Evolutionary conservation across 2,888 invertebrate genomes (phyloP).

Genomic region (Linnaemya tessellans): DNA sequence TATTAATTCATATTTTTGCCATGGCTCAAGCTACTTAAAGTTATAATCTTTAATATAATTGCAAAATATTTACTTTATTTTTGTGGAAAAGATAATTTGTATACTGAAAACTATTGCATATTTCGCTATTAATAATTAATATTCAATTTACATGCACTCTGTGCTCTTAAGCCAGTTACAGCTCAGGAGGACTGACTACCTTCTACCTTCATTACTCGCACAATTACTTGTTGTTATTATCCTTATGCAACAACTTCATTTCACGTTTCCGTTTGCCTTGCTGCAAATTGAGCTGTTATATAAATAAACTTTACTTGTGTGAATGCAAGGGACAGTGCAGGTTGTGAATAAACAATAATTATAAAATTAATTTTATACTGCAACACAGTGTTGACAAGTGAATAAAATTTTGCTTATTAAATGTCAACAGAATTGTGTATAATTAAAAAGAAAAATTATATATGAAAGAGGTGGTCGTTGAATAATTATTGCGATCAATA

Average conservation of each 20-base stretch:
- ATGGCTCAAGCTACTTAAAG: background rate
- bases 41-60: background rate
- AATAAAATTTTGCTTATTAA: background rate
- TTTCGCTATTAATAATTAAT: background rate
- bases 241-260: background rate
- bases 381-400: background rate
- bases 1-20: background rate
- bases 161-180: background rate
- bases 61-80: background rate
- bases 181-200: background rate
- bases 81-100: background rate
- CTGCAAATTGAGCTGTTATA: background rate
- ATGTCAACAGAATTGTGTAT: background rate
- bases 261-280: background rate
- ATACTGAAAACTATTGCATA: background rate
- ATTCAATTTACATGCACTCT: background rate
- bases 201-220: background rate
- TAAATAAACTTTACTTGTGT: background rate
- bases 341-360: slow-evolving; percentile 7
- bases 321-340: background rate
- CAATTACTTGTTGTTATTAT: background rate
- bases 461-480: background rate
- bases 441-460: background rate
- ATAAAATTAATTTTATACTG: background rate
- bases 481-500: no score